Conservation (phyloP, 2,113 vertebrate species). For the Anolis carolinensis region DNA sequence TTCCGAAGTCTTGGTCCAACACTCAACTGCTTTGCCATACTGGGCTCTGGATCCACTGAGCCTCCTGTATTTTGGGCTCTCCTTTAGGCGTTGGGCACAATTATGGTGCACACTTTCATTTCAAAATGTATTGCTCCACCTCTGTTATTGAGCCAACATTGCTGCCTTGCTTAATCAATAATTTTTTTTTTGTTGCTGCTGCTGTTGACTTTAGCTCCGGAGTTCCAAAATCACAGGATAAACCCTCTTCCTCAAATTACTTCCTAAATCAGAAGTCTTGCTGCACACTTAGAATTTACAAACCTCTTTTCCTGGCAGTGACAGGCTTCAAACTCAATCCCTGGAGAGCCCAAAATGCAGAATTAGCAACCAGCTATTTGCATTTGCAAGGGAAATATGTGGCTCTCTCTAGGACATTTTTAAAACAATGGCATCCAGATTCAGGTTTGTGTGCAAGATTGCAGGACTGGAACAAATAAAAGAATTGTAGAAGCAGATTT, state of each 20-base stretch:
- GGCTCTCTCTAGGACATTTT: constrained; percentile 40
- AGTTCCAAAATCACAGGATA: too few relatives aligned
- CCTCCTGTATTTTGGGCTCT: too few relatives aligned
- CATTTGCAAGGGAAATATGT: constrained; percentile 64
- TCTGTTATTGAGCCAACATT: too few relatives aligned
- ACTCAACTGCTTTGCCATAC: too few relatives aligned
- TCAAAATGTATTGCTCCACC: too few relatives aligned
- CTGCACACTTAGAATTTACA: neutral
- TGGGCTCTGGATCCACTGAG: too few relatives aligned
- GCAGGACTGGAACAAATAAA: constrained; percentile 28
- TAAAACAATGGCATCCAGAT: constrained; percentile 36
- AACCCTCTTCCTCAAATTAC: neutral
- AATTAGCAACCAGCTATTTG: constrained; percentile 61
- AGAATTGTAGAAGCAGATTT: constrained; percentile 14
- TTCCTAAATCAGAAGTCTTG: neutral
- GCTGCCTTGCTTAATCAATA: too few relatives aligned
- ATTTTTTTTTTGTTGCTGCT: too few relatives aligned
- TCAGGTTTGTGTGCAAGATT: neutral
- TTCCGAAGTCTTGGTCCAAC: too few relatives aligned
- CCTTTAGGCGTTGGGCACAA: too few relatives aligned
- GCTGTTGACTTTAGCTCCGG: too few relatives aligned
- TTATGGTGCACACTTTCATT: too few relatives aligned
- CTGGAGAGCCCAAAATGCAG: constrained; percentile 46
- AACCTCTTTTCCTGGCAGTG: constrained; percentile 47
- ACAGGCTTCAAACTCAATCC: constrained; percentile 48